Evolutionary conservation across 1,140 invertebrate genomes (phyloP).

Genomic region (Leguminivora glycinivorella): DNA sequence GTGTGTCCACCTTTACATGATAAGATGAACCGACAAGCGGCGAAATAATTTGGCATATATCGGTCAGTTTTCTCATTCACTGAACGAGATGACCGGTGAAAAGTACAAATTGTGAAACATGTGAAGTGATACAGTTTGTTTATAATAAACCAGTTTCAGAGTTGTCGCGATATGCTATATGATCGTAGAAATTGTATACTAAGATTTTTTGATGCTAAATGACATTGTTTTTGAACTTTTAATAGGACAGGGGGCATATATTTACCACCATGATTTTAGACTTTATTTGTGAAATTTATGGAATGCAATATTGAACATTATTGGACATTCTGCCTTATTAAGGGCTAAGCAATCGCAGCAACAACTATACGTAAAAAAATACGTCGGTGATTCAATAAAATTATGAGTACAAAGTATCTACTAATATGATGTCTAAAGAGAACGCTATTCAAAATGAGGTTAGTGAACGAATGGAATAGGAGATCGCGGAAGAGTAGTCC

Average conservation of each 20-base stretch:
- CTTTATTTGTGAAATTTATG: too few relatives aligned
- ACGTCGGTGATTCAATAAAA: background rate
- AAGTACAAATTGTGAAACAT: background rate
- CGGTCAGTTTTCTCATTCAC: background rate
- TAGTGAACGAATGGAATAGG: constrained; percentile 49
- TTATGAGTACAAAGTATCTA: constrained; percentile 8
- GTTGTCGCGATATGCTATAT: background rate
- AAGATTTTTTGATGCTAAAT: background rate
- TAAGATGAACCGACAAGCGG: background rate
- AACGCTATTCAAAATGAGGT: constrained; percentile 66
- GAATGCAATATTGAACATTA: too few relatives aligned
- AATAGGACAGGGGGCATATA: too few relatives aligned
- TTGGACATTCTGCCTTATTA: too few relatives aligned
- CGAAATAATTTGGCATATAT: background rate
- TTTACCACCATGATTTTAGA: too few relatives aligned
- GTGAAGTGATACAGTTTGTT: background rate
- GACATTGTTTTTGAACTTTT: too few relatives aligned
- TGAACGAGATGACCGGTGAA: background rate
- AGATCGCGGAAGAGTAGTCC: constrained; percentile 63
- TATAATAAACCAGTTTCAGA: background rate
- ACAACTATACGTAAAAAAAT: background rate
- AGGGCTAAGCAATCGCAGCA: background rate
- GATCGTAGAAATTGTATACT: background rate
- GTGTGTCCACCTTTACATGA: constrained; percentile 5
- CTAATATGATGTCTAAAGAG: constrained; percentile 20